Evolutionary conservation across 2,888 invertebrate genomes (phyloP).

Genomic region (Drosophila pegasa): DNA sequence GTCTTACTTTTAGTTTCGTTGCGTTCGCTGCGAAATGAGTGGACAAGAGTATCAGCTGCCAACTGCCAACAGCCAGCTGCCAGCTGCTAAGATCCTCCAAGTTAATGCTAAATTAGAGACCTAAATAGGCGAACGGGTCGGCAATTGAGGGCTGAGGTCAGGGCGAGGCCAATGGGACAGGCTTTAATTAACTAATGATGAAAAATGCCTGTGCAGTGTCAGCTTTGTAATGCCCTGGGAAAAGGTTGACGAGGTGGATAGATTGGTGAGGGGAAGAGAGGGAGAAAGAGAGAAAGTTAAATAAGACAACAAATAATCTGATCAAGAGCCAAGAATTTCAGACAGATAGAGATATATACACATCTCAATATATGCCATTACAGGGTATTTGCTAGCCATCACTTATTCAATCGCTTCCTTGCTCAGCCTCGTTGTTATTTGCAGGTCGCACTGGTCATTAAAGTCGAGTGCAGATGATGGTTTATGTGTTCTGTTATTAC

Average conservation of each 20-base stretch:
- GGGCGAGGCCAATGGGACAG: constrained; percentile 7
- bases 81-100: constrained; percentile 71
- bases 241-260: neutral
- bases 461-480: constrained; percentile 54
- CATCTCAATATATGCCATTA: neutral
- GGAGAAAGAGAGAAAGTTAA: neutral
- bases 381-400: neutral
- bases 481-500: constrained; percentile 33
- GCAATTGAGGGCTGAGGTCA: no score
- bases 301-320: neutral
- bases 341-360: neutral
- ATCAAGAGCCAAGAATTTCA: no score
- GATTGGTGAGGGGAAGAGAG: neutral
- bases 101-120: constrained; percentile 72
- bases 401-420: no score
- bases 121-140: constrained; percentile 16
- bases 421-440: constrained; percentile 18
- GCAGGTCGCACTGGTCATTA: constrained; percentile 40
- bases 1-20: constrained; percentile 70
- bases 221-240: constrained; percentile 7
- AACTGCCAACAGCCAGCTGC: constrained; percentile 27
- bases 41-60: constrained; percentile 29
- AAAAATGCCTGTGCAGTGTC: constrained; percentile 48
- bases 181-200: constrained; percentile 75
- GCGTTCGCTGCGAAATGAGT: constrained; percentile 11